Evolutionary conservation across 2,113 vertebrate genomes (phyloP), one percentile per base, ranked within the genome.

Genomic region (Syrmaticus mikado): DNA sequence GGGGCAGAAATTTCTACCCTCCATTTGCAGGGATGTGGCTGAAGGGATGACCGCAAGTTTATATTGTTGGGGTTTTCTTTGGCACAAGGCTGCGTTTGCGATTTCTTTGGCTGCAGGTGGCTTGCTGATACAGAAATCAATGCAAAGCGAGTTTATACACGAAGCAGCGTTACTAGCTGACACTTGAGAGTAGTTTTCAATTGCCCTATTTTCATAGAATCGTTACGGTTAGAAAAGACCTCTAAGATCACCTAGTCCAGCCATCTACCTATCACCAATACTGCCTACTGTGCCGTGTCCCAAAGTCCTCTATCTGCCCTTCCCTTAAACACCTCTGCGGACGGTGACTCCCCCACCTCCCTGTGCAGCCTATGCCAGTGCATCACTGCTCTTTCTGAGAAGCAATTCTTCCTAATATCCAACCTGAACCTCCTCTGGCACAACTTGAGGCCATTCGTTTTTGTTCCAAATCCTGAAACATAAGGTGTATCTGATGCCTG

Each of bases 51-150:
- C 52, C 24, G 6, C n/a, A 52, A 65, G 18, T 52, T 78, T 89
- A 21, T 87, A 64, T 57, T 75, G 27, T 68, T 28, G 65, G 84
- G 36, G 57, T 45, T 92, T 91, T 50, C 85, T 79, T 27, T 61
- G 79, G 15, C 79, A 80, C 43, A 5, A 65, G 43, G 28, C 3
- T 87, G 66, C 67, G 95, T 85, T 85, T 73, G 84, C 57, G 83
- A 43, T 82, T 87, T 52, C 85, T 41, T 9, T 27, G 60, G 2
- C 70, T 72, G 87, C 95, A 68, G 91, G 87, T 91, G 13, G 15
- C 76, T 87, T 91, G 68, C 87, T 85, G 76, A 90, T 89, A 64
- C 2, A 2, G 77, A 72, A 89, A 87, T 96, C 93, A 70, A 38
- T 53, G 50, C 85, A 72, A 70, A 82, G 27, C 60, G 78, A 70